phyloP scores from a whole-genome alignment of 2,797 vertebrate genomes.

The Tympanoctomys barrerae region DNA sequence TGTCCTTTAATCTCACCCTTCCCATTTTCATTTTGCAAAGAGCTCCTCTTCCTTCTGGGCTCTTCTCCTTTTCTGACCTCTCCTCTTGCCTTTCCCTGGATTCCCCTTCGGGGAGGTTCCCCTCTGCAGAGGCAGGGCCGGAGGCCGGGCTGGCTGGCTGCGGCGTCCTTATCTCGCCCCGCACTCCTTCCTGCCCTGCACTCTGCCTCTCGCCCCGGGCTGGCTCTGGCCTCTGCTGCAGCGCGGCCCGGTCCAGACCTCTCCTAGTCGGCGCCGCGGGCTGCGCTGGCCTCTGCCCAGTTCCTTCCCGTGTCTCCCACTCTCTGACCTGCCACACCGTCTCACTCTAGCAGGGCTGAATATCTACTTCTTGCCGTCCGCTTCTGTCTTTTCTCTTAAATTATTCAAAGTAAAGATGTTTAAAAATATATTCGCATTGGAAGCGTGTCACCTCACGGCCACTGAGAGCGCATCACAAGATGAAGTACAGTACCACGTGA shows the following conservation, averaged over 20 bases:
- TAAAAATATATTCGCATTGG: background rate
- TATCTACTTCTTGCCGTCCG: background rate
- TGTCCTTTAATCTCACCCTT: conserved; percentile 40
- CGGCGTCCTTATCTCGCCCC: conserved; percentile 72
- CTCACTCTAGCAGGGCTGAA: background rate
- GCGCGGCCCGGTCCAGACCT: background rate
- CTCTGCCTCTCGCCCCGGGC: conserved; percentile 49
- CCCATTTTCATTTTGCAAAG: background rate
- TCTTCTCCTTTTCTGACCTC: conserved; percentile 38
- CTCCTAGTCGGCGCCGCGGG: background rate
- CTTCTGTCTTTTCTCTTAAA: conserved; percentile 23
- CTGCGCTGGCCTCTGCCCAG: background rate
- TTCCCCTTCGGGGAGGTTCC: conserved; percentile 49
- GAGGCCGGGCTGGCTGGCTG: background rate
- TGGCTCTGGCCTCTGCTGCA: conserved; percentile 1
- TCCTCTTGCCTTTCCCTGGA: conserved; percentile 63
- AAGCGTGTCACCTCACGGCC: background rate
- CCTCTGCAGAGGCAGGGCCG: conserved; percentile 54
- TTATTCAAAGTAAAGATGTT: conserved; percentile 11
- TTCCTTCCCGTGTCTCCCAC: background rate
- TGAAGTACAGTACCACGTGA: background rate
- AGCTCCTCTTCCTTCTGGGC: conserved; percentile 8
- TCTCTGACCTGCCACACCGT: background rate
- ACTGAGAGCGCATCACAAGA: background rate
- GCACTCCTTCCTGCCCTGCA: conserved; percentile 75